Evolutionary conservation across 2,888 invertebrate genomes (phyloP).

Genomic region (Caenorhabditis doughertyi): DNA sequence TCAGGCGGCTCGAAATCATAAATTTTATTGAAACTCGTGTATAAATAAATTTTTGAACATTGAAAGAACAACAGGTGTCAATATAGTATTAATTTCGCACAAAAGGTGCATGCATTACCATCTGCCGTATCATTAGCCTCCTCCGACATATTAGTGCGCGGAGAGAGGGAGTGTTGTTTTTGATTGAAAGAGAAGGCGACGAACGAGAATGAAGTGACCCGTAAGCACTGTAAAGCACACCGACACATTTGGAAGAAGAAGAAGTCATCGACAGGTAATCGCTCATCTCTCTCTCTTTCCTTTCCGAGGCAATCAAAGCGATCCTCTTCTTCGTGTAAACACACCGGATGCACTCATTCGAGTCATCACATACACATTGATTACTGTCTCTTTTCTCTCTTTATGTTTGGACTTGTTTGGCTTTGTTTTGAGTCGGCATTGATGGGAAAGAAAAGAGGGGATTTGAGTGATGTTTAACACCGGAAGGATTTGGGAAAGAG

Average conservation of each 20-base stretch:
- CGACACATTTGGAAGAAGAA: conserved; percentile 28
- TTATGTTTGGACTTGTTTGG: conserved; percentile 38
- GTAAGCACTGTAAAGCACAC: conserved; percentile 56
- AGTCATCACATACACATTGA: conserved; percentile 43
- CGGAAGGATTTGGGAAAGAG: too few species aligned
- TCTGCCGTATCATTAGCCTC: conserved; percentile 54
- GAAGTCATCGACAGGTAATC: conserved; percentile 41
- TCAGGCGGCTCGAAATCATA: conserved; percentile 22
- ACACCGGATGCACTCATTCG: conserved; percentile 57
- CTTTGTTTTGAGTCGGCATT: conserved; percentile 38
- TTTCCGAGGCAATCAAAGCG: conserved; percentile 40
- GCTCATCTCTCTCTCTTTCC: conserved; percentile 22
- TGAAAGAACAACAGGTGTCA: conserved; percentile 45
- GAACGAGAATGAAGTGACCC: conserved; percentile 52
- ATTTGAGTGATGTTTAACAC: too few species aligned
- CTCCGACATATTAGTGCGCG: conserved; percentile 25
- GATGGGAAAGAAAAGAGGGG: conserved; percentile 24
- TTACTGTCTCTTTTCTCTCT: too few species aligned
- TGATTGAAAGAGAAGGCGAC: conserved; percentile 30
- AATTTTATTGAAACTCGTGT: neutral
- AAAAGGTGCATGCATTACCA: conserved; percentile 39
- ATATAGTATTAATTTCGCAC: neutral
- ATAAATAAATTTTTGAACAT: neutral
- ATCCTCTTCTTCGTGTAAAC: conserved; percentile 48
- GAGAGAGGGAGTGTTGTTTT: conserved; percentile 17